Base-by-base conservation (phyloP, 2,888 invertebrate genomes). In the Netelia inedita region DNA sequence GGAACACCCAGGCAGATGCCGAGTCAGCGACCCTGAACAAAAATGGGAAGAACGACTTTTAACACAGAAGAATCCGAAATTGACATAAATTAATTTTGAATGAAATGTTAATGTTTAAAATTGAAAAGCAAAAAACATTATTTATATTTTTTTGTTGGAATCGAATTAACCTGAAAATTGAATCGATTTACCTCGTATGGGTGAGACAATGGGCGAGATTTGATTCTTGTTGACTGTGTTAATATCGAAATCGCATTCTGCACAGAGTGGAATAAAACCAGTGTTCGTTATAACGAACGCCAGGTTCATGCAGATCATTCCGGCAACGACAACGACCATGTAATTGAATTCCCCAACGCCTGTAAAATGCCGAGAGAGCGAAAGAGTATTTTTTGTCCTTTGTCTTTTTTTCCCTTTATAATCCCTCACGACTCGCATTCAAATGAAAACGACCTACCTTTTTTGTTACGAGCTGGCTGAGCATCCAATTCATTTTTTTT, bases 321-420 rank as follows among this genome's bases (percentile, higher is more conserved):
- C 97, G 89, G 97, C 96, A 94, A 98, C 94, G 83, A 96, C 95
- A 92, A 97, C 94, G 88, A 98, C 94, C 88, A 96, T 95, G 92
- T 96, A 96, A 93, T 98, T 98, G 94, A 98, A 98, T 92, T 96
- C 96, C 82, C 98, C 98, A 94, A 97, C 97, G 87, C 97, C 98
- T 96, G 94, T 14, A 35, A 57, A 46, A 46, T 14, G 28, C 35
- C 5, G 35, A 35, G 35, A 61, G n/a, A 61, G 21, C 8, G 14
- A 16, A 53, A 16, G 11, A 10, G 50, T 74, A n/a, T 11, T 6
- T 43, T 28, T 53, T 35, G 9, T 21, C 16, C 41, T 41, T n/a
- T 10, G 16, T 41, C 9, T 65, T 65, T 65, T 41, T 65, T 16
- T 41, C 19, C 8, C 21, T 59, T 59, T 41, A 41, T 57, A 16